These are phyloP conservation scores for Cryptomyrus ogoouensis DNA, from an alignment of 2,113 vertebrate species.

Conservation along the genomic window DNA sequence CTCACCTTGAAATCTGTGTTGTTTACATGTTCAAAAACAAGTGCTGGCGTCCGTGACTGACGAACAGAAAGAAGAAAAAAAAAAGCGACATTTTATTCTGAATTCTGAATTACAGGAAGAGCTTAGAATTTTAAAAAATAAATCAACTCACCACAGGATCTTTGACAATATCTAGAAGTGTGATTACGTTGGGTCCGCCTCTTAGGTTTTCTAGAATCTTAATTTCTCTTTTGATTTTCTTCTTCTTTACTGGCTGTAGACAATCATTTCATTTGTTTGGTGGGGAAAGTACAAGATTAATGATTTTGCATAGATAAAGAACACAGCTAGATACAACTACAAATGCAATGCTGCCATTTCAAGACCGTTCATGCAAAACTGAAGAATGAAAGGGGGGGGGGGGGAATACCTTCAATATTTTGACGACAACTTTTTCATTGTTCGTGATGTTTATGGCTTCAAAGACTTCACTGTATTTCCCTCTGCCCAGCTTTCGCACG, in stretches of 20 bases:
- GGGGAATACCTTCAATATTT: conserved; percentile 91
- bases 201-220: conserved; percentile 79
- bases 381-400: background rate
- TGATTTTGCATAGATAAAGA: background rate
- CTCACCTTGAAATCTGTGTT: conserved; percentile 83
- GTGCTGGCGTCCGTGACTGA: conserved; percentile 76
- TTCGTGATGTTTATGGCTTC: conserved; percentile 81
- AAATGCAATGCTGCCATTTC: background rate
- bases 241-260: conserved; percentile 76
- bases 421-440: conserved; percentile 99
- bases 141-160: conserved; percentile 70
- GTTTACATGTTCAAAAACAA: conserved; percentile 82
- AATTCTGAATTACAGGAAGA: background rate
- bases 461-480: conserved; percentile 81
- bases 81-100: background rate
- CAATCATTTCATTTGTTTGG: background rate
- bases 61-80: background rate
- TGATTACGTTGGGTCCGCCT: conserved; percentile 78
- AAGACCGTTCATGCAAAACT: background rate
- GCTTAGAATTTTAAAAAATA: background rate
- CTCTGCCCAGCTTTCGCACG: conserved; percentile 75
- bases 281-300: conserved; percentile 3
- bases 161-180: conserved; percentile 77
- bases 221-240: conserved; percentile 84
- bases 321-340: background rate